Conservation (phyloP, 2,888 invertebrate species). For the Mimas tiliae region DNA sequence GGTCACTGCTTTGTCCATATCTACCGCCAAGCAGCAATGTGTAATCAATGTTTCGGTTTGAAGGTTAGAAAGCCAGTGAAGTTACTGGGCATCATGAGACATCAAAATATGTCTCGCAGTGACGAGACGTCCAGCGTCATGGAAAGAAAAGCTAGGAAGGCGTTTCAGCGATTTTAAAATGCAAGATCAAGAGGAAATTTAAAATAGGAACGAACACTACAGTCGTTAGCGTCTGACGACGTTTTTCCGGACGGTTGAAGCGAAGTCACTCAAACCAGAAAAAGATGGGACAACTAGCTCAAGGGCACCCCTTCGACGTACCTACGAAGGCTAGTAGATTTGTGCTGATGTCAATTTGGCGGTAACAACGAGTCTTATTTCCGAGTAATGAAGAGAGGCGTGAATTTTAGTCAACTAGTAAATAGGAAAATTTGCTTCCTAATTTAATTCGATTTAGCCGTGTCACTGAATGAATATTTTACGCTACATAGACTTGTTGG, state of each 20-base stretch:
- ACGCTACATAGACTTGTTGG: background rate
- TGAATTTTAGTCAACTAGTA: background rate
- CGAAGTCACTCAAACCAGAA: constrained; percentile 10
- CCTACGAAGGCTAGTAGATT: background rate
- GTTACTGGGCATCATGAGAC: too few relatives aligned
- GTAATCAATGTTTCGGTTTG: too few relatives aligned
- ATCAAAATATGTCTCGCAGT: too few relatives aligned
- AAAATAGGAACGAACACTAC: constrained; percentile 14
- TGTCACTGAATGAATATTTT: background rate
- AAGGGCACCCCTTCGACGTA: background rate
- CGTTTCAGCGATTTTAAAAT: background rate
- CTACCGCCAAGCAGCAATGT: too few relatives aligned
- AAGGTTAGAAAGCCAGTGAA: too few relatives aligned
- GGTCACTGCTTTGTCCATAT: too few relatives aligned
- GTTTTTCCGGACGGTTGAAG: constrained; percentile 6
- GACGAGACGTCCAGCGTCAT: too few relatives aligned
- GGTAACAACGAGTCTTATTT: background rate
- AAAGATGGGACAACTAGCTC: constrained; percentile 22
- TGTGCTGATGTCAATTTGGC: background rate
- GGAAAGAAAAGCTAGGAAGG: too few relatives aligned
- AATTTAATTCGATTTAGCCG: background rate
- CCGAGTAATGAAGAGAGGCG: background rate
- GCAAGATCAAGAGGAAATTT: background rate
- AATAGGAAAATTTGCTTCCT: background rate
- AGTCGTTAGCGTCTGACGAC: constrained; percentile 1